Evolutionary conservation across 2,888 invertebrate genomes (phyloP), one percentile per base, ranked within the genome.

Genomic region (Tholera decimalis): DNA sequence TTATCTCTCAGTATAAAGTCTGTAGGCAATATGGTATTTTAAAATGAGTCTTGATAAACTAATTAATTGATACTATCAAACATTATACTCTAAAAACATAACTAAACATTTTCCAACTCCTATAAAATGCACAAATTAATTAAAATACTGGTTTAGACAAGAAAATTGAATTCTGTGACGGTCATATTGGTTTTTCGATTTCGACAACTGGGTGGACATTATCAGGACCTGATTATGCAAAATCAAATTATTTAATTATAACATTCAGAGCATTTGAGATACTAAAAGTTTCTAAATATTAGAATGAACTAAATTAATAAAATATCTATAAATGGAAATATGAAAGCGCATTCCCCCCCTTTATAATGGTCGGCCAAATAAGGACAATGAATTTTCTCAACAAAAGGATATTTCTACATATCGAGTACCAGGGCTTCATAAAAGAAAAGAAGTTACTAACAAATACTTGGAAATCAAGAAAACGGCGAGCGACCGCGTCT

Each of bases 401-500:
- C 75, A 79, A 83, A 87, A 88, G 88, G 88, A 89, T 85, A 85
- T 74, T 80, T 75, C 79, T 83, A 81, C 78, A 82, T 73, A 77
- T 82, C 63, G 70, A 82, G 86, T 93, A 93, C 92, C 73, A 92
- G 92, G 91, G 73, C 60, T 62, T 59, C 86, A 92, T 91, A 85
- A 89, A 85, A 84, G 81, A 85, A 87, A 89, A 90, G 90, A 88
- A 89, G 86, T 89, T 88, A 80, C 76, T 74, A 77, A 85, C 83
- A 86, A 88, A 86, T 89, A 85, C 89, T 90, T 89, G 88, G 89
- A 91, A 92, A 90, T 88, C 89, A 87, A 92, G 91, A 91, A 92
- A 93, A 92, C 89, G 83, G 85, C 84, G 58, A 75, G 53, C 70
- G 67, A 66, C 73, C 50, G 61, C 61, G 72, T 57, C 11, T 18